These are phyloP conservation scores for Ecdyonurus torrentis DNA, from an alignment of 2,888 invertebrate genomes.

Conservation along the genomic window DNA sequence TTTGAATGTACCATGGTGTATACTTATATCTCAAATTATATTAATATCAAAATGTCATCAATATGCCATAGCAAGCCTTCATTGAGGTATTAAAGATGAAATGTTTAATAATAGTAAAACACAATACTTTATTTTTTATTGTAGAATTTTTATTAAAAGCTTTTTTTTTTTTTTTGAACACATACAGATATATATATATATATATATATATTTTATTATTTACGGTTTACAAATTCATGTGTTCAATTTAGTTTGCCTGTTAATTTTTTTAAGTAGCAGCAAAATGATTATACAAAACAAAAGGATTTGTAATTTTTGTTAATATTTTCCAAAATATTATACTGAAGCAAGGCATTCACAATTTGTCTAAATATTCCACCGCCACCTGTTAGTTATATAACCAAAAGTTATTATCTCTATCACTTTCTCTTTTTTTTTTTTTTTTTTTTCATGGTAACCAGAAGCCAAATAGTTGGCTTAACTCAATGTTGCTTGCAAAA, in stretches of 20 bases:
- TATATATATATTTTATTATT: not conserved
- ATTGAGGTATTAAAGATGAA: too few relatives aligned
- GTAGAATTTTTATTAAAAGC: slow-evolving; percentile 1
- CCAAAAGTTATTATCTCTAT: not conserved
- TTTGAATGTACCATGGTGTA: too few relatives aligned
- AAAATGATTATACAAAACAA: not conserved
- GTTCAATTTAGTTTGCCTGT: not conserved
- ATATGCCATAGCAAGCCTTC: too few relatives aligned
- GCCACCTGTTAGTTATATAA: not conserved
- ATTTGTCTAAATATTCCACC: not conserved
- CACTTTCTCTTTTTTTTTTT: too few relatives aligned
- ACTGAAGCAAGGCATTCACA: not conserved
- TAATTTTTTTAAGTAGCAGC: not conserved
- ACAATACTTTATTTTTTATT: not conserved
- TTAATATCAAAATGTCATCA: too few relatives aligned
- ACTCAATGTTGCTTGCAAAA: not conserved
- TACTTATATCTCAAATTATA: too few relatives aligned
- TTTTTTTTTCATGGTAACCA: too few relatives aligned
- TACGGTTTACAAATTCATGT: not conserved
- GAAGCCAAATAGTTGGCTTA: too few relatives aligned
- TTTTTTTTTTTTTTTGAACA: too few relatives aligned
- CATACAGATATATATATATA: not conserved
- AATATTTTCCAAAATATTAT: not conserved
- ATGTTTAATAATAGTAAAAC: too few relatives aligned
- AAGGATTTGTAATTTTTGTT: not conserved